Evolutionary conservation across 2,113 vertebrate species (phyloP), one percentile per base, ranked within the genome.

Genomic region (mouse (Mus musculus)): DNA sequence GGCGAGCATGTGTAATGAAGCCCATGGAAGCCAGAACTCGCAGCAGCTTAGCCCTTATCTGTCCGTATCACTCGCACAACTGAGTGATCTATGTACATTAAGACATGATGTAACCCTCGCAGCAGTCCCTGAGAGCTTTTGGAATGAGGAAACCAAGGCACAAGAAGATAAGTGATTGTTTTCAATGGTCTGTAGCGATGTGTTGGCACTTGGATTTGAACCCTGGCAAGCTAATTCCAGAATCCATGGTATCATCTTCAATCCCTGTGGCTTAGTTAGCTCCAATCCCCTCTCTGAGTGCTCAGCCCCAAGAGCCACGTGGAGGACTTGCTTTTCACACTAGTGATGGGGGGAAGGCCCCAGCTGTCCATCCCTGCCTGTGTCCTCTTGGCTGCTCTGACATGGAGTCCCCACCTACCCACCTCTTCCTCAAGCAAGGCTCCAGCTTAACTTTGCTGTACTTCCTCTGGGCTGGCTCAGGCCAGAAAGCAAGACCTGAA

Each of bases 401-500:
- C 54, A 11, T 5, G 61, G 33, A 42, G 61, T 5, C 8, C 67
- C 49, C 12, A 33, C 28, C 28, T 30, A 33, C 36, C 16, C 13
- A 13, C 24, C 46, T 24, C 39, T 80, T 78, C 65, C 56, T 75
- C 9, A n/a, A 49, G n/a, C 61, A 65, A 73, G 42, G 71, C 61
- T 84, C 72, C 46, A 61, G 46, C 17, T 52, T 52, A 19, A 65
- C 26, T 95, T 42, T 39, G 13, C 63, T 82, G 12, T 11, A 36
- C 80, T 26, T 61, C 67, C 16, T 28, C 63, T 54, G 69, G 16
- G 39, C 87, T 82, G 69, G 59, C 87, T 80, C 72, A 10, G 42
- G 39, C 91, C 81, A 63, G 69, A 82, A 93, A 80, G 46, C 88
- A 73, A 94, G 76, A 94, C 72, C 76, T 76, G 49, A 59, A 93